phyloP scores from a whole-genome alignment of 2,888 invertebrate genomes.

The Ectemnius lituratus region DNA sequence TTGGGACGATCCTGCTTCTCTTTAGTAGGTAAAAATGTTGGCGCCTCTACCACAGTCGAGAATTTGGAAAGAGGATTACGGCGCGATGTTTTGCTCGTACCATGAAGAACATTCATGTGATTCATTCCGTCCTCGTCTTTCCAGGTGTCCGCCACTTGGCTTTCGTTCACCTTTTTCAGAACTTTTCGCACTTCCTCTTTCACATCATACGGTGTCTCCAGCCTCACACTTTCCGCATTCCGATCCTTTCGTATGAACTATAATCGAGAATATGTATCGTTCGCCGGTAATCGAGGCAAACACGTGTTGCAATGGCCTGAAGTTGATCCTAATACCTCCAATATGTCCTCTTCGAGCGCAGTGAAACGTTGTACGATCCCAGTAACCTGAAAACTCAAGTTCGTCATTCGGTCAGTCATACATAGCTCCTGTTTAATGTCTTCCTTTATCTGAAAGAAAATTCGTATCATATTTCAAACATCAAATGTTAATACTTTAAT shows the following conservation, averaged over 20 bases:
- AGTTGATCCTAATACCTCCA: constrained; percentile 62
- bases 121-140: neutral
- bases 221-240: constrained; percentile 67
- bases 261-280: neutral
- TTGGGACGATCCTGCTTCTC: constrained; percentile 11
- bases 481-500: neutral
- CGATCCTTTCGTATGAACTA: constrained; percentile 69
- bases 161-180: constrained; percentile 16
- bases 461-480: neutral
- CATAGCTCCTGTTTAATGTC: constrained; percentile 68
- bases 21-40: neutral
- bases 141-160: neutral
- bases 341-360: constrained; percentile 65
- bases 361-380: constrained; percentile 57
- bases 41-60: constrained; percentile 10
- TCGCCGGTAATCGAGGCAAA: neutral
- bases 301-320: neutral
- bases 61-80: constrained; percentile 40
- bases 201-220: constrained; percentile 70
- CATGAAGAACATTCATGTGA: neutral
- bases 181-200: constrained; percentile 68
- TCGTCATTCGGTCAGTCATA: constrained; percentile 68
- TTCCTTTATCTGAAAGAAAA: constrained; percentile 61
- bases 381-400: constrained; percentile 59
- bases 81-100: neutral